Evolutionary conservation across 1,140 invertebrate species (phyloP).

Genomic region (Trialeurodes vaporariorum): DNA sequence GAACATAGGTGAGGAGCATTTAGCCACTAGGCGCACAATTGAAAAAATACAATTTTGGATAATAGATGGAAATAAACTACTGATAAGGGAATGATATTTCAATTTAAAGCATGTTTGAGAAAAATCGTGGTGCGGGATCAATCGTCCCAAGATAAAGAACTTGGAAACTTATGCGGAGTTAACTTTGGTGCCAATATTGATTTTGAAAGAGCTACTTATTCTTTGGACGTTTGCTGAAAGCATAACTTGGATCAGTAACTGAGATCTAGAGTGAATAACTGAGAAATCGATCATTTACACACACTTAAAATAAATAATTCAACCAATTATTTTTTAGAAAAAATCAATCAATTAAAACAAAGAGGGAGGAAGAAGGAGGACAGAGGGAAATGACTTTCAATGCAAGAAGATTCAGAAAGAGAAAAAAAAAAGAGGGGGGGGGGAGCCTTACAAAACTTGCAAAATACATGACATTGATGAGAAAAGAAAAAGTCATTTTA

Average conservation of each 20-base stretch:
- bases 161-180: no score
- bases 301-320: neutral
- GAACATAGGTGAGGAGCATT: no score
- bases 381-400: neutral
- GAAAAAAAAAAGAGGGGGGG: no score
- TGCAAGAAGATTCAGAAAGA: no score
- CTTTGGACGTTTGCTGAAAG: neutral
- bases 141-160: no score
- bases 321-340: neutral
- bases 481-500: neutral
- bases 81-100: no score
- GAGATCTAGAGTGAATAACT: neutral
- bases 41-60: no score
- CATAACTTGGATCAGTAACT: neutral
- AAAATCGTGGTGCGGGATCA: no score
- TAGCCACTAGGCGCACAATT: no score
- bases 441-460: no score
- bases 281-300: neutral
- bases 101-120: no score
- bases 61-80: no score
- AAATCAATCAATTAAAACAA: neutral
- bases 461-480: neutral
- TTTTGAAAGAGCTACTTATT: neutral
- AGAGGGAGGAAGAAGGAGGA: neutral
- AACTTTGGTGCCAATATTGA: neutral